A percentile compares a stretch with the other conserved stretches of the same genome.
These are phyloP conservation scores for Agrochola macilenta DNA, from an alignment of 2,888 invertebrate species.

Conservation along the genomic window DNA sequence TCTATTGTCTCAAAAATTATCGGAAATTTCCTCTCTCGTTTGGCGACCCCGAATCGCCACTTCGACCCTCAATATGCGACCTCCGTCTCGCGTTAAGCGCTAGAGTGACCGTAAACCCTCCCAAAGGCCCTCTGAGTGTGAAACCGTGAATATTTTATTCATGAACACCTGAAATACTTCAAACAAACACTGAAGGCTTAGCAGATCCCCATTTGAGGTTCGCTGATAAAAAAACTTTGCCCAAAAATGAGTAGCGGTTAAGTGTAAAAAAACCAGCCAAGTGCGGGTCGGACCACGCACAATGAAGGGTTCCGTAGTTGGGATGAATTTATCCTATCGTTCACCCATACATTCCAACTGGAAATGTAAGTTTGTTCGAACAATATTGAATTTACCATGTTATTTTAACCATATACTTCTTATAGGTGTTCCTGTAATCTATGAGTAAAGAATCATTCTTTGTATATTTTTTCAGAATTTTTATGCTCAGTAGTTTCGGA, in stretches of 20 bases:
- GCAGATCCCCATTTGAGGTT: conserved; percentile 28
- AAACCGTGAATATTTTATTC: conserved; percentile 78
- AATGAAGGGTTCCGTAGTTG: no score
- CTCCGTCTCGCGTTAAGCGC: conserved; percentile 61
- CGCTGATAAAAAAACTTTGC: conserved; percentile 37
- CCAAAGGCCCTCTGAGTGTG: conserved; percentile 62
- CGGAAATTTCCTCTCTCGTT: conserved; percentile 3
- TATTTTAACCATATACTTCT: no score
- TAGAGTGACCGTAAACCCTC: conserved; percentile 65
- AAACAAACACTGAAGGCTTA: conserved; percentile 55
- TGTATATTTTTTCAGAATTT: no score
- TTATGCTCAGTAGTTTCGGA: no score
- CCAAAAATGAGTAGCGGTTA: conserved; percentile 4
- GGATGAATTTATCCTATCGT: no score
- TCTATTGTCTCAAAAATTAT: not conserved
- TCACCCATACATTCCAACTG: no score
- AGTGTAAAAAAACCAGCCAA: not conserved
- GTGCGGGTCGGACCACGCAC: no score
- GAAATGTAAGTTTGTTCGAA: no score
- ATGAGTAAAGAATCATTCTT: no score
- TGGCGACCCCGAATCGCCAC: conserved; percentile 8
- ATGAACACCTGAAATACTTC: conserved; percentile 73
- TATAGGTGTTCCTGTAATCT: no score
- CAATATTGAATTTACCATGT: no score
- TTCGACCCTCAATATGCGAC: conserved; percentile 54